Evolutionary conservation across 30 jellyfish, hydroid and myxozoan species (phyloP), one percentile per base, ranked within the genome.

Genomic region (Rhopilema esculentum): DNA sequence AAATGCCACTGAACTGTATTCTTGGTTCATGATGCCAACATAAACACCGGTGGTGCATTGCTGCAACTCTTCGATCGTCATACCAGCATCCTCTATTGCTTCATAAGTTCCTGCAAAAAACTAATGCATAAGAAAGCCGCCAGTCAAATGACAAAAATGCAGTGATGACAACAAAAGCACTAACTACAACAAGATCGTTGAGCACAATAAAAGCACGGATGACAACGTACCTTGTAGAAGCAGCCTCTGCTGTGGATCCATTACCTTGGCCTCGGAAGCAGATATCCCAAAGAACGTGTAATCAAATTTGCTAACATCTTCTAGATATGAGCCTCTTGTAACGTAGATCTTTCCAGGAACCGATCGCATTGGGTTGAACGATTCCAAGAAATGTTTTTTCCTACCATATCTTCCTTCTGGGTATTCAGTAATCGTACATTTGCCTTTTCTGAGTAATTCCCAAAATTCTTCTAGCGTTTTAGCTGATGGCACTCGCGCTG

Each of bases 11-110:
- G 27, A 15, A 0, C 73, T 16, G 82, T 32, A 85, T 27, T 85
- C 94, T 27, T 26, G 49, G 72, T 85, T 85, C 94, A 85, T 85
- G 21, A 75, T 31, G 25, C 94, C 94, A 31, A 66, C 86, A 48
- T 72, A 85, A 18, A 83, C 92, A 49, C 92, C 92, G 24, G 92
- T 83, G 86, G 70, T n/a, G 27, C 79, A 71, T 24, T 57, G 83
- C 77, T 83, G 92, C 24, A 83, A 53, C 40, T 83, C 92, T 29
- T 83, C 84, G 52, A 83, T 33, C 23, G 85, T 83, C 70, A 83
- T 50, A 1, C 92, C 92, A 1, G 92, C 85, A 72, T 83, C 92
- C 51, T 85, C 94, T 9, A 85, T 85, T 51, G 94, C 94, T 72
- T 85, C 94, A 50, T 80, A 80, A 18, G 90, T 68, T 40, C 57